Percentiles rank a stretch among this genome's conserved stretches.
These are phyloP conservation scores for Drosophila suboccidentalis DNA, from an alignment of 2,888 invertebrate species.

Conservation along the genomic window DNA sequence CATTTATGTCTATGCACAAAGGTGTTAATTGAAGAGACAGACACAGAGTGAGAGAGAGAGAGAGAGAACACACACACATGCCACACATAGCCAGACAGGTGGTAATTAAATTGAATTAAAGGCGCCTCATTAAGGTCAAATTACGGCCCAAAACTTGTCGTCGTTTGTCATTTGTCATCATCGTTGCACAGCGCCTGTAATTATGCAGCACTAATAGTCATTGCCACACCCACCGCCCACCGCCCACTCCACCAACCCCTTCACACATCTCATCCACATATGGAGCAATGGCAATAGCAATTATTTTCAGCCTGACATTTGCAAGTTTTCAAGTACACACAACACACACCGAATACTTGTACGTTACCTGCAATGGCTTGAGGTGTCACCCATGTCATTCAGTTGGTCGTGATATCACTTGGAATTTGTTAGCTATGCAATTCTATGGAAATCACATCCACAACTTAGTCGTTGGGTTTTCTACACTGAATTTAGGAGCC, in stretches of 20 bases:
- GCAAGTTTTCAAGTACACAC: conserved; percentile 67
- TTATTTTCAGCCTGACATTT: conserved; percentile 51
- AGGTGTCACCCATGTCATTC: conserved; percentile 57
- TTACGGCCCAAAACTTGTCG: conserved; percentile 62
- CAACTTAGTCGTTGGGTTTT: conserved; percentile 8
- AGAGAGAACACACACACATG: neutral
- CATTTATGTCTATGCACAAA: conserved; percentile 23
- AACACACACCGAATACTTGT: conserved; percentile 31
- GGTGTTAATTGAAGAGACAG: conserved; percentile 53
- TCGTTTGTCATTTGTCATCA: conserved; percentile 50
- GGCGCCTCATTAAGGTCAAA: conserved; percentile 76
- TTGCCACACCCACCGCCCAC: conserved; percentile 4
- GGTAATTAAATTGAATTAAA: conserved; percentile 72
- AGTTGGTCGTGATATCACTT: conserved; percentile 58
- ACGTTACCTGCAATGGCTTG: conserved; percentile 24
- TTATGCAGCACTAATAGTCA: conserved; percentile 62
- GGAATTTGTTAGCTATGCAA: conserved; percentile 35
- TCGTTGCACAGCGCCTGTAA: conserved; percentile 67
- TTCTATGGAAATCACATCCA: conserved; percentile 9
- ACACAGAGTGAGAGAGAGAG: neutral
- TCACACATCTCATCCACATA: conserved; percentile 2
- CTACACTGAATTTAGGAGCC: too few relatives aligned
- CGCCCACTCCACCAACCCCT: neutral
- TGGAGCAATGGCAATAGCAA: conserved; percentile 48
- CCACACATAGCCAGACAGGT: conserved; percentile 15